phyloP scores from a whole-genome alignment of 2,888 invertebrate genomes.

The Lasiommata megera region DNA sequence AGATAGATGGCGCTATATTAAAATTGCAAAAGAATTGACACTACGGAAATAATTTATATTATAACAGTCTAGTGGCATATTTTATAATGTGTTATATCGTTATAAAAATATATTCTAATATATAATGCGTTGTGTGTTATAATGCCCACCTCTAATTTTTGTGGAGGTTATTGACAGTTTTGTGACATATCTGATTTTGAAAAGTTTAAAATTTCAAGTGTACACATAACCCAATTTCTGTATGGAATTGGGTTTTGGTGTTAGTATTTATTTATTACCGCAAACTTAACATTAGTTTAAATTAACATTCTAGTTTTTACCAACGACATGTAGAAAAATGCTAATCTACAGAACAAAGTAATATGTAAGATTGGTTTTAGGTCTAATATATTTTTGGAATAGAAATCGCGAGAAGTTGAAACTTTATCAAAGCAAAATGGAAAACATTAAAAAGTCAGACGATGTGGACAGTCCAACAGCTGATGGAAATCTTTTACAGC shows the following conservation, averaged over 20 bases:
- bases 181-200: background rate
- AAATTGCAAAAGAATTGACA: too few relatives aligned
- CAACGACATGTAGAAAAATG: background rate
- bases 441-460: constrained; percentile 46
- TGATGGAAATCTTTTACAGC: constrained; percentile 71
- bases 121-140: too few relatives aligned
- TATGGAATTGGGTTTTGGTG: constrained; percentile 28
- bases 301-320: constrained; percentile 6
- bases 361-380: background rate
- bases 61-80: too few relatives aligned
- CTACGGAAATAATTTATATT: too few relatives aligned
- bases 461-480: constrained; percentile 59
- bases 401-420: constrained; percentile 9
- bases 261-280: constrained; percentile 23
- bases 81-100: too few relatives aligned
- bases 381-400: background rate
- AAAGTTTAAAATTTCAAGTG: constrained; percentile 21
- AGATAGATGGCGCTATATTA: too few relatives aligned
- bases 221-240: constrained; percentile 28
- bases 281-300: constrained; percentile 10
- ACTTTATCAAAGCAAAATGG: constrained; percentile 27
- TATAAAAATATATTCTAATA: too few relatives aligned
- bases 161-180: too few relatives aligned
- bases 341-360: background rate
- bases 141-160: too few relatives aligned